phyloP scores from a whole-genome alignment of 2,797 vertebrate genomes.

The Philypnodon macrostomus region DNA sequence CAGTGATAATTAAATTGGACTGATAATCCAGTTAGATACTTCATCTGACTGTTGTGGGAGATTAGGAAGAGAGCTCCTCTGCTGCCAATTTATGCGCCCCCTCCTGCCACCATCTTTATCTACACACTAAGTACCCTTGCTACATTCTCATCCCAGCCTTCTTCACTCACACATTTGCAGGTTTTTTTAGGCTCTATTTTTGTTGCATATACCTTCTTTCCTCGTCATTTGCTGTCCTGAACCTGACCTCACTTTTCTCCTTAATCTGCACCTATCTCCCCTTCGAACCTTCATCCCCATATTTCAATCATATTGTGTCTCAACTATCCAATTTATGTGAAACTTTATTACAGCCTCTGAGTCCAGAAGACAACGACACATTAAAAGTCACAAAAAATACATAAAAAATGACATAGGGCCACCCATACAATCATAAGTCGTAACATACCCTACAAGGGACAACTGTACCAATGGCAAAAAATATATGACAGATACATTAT shows the following conservation, averaged over 20 bases:
- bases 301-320: too few species aligned
- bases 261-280: slow-evolving; percentile 42
- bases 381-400: too few species aligned
- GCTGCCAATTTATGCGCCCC: slow-evolving; percentile 53
- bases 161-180: slow-evolving; percentile 35
- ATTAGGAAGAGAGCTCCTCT: slow-evolving; percentile 62
- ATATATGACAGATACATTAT: too few species aligned
- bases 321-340: too few species aligned
- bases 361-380: too few species aligned
- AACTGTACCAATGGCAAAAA: too few species aligned
- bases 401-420: too few species aligned
- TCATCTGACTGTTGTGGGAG: slow-evolving; percentile 61
- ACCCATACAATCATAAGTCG: too few species aligned
- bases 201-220: slow-evolving; percentile 30
- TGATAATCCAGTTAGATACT: slow-evolving; percentile 73
- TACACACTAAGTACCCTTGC: slow-evolving; percentile 52
- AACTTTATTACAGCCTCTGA: too few species aligned
- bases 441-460: too few species aligned
- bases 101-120: slow-evolving; percentile 42
- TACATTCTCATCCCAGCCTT: slow-evolving; percentile 34
- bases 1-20: slow-evolving; percentile 71
- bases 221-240: slow-evolving; percentile 58
- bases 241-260: slow-evolving; percentile 58
- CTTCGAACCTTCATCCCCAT: too few species aligned
- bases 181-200: slow-evolving; percentile 48